phyloP scores from a whole-genome alignment of 2,797 vertebrate genomes.

The Eutrigla gurnardus region DNA sequence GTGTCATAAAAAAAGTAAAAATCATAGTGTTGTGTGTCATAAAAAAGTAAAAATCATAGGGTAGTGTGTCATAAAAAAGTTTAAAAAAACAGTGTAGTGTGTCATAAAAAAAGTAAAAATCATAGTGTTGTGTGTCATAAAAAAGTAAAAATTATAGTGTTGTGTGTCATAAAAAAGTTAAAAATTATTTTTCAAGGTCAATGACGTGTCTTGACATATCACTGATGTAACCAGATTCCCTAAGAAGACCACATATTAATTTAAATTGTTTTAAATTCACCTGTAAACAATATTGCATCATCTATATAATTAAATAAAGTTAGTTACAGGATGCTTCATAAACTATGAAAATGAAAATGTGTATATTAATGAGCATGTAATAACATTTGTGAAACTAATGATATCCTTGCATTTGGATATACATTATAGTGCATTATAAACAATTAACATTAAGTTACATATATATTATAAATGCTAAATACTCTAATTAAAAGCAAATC shows the following conservation, averaged over 20 bases:
- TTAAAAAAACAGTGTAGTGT: too few relatives aligned
- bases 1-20: too few relatives aligned
- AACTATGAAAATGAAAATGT: too few relatives aligned
- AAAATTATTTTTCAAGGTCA: not conserved
- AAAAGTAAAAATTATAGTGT: not conserved
- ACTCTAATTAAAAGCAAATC: not conserved
- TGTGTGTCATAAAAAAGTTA: too few relatives aligned
- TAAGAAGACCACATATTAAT: not conserved
- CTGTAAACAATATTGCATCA: not conserved
- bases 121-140: not conserved
- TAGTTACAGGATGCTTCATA: not conserved
- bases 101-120: too few relatives aligned
- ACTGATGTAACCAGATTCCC: constrained; percentile 5
- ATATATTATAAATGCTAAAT: not conserved
- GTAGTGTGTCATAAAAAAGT: too few relatives aligned
- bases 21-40: not conserved
- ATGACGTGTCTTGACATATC: not conserved
- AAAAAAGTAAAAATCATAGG: too few relatives aligned
- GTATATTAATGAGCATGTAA: too few relatives aligned
- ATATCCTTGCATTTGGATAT: not conserved
- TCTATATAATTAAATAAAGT: not conserved
- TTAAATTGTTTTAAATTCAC: not conserved
- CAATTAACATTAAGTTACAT: not conserved
- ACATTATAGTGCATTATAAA: not conserved
- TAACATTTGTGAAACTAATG: not conserved